Percentiles rank a stretch among this genome's conserved stretches.
Evolutionary conservation across 2,888 invertebrate genomes (phyloP).

Genomic region (Timandra comae): DNA sequence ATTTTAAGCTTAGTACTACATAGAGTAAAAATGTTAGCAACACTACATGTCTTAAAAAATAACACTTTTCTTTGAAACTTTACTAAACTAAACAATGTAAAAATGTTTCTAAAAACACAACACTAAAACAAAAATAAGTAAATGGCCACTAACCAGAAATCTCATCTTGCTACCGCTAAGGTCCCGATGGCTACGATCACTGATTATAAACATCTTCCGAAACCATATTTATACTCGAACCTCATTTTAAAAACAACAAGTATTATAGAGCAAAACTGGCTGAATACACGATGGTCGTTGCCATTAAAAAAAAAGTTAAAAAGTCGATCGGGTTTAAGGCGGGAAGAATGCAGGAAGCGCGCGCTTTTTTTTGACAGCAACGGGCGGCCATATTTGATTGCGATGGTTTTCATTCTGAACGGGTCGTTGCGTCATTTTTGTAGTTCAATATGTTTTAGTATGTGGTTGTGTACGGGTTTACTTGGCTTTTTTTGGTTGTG

Average conservation of each 20-base stretch:
- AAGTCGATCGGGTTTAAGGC: slow-evolving; percentile 21
- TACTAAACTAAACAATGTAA: no score
- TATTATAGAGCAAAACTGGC: slow-evolving; percentile 13
- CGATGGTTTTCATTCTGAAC: slow-evolving; percentile 24
- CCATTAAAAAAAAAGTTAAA: slow-evolving; percentile 32
- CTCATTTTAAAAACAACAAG: slow-evolving; percentile 25
- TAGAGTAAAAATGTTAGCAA: no score
- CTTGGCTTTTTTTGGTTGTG: no score
- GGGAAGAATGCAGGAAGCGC: slow-evolving; percentile 69
- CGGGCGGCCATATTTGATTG: slow-evolving; percentile 34
- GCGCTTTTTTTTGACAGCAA: slow-evolving; percentile 44
- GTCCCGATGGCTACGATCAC: slow-evolving; percentile 58
- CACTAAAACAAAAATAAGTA: slow-evolving; percentile 1
- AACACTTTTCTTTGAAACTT: no score
- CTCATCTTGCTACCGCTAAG: slow-evolving; percentile 54
- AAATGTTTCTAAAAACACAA: no score
- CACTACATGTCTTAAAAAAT: no score
- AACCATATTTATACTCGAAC: slow-evolving; percentile 53
- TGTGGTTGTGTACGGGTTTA: no score
- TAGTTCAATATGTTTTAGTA: no score
- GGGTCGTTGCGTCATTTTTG: slow-evolving; percentile 19
- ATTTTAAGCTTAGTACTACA: no score
- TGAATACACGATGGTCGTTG: slow-evolving; percentile 32
- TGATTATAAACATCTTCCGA: slow-evolving; percentile 46
- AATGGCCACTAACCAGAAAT: slow-evolving; percentile 70